Evolutionary conservation across 2,113 vertebrate genomes (phyloP), one percentile per base, ranked within the genome.

Genomic region (Aphyosemion australe): DNA sequence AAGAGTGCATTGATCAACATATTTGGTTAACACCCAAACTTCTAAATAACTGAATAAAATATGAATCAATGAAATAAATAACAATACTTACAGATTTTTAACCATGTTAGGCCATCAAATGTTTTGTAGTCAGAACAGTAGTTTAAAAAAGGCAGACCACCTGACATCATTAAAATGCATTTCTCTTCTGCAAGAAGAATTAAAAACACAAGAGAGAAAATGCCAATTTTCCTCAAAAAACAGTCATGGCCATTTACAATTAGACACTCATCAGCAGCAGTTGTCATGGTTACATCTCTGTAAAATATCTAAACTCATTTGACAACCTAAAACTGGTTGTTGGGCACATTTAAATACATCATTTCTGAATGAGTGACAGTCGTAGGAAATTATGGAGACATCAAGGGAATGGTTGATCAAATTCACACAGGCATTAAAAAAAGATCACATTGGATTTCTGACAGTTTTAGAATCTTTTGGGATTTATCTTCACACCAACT

Each of bases 261-360:
- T 48, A 43, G 18, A 51, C 63, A 64, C 69, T 57, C 42, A 74
- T 66, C 37, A 78, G 71, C 77, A 68, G 74, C 51, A 70, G 49
- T 57, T 9, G 12, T 66, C 49, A 49, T 41, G 39, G 41, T 72
- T 8, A 10, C 39, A n/a, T 46, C 45, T 46, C 26, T 26, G 55
- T 67, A 47, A 65, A 21, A 59, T 42, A 3, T 57, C 11, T 42
- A 46, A 72, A 51, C 59, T 68, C 58, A 37, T 37, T 37, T 50
- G 39, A 18, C 9, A 70, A 72, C 47, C 42, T 61, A 65, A 69
- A 78, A 79, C 46, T 62, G 47, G 21, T 63, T 69, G 62, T 52
- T 67, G 65, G 65, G 37, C 58, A 72, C 53, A 55, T 6, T 48
- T 37, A 58, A 34, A 26, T 47, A 31, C 32, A 60, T 19, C 56